phyloP scores from a whole-genome alignment of 2,113 vertebrate genomes.

The Phalacrocorax pelagicus region DNA sequence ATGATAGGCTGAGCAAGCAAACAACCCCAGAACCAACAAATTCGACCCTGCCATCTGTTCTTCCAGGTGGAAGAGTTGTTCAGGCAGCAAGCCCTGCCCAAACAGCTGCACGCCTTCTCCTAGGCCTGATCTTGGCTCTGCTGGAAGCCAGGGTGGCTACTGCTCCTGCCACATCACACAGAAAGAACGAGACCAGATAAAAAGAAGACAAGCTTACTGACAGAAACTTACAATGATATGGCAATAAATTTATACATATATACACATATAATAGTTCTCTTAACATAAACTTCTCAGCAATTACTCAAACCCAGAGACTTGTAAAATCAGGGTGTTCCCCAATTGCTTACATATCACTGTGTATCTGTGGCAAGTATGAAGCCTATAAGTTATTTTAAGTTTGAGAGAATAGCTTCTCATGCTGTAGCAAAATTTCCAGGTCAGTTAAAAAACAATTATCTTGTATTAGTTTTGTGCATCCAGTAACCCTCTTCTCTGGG shows the following conservation, averaged over 20 bases:
- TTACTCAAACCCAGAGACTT: not conserved
- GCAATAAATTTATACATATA: not conserved
- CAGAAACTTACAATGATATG: not conserved
- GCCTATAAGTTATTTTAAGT: not conserved
- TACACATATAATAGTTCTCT: not conserved
- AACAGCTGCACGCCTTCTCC: not conserved
- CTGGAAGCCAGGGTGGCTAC: not conserved
- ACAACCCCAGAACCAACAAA: not conserved
- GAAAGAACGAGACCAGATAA: not conserved
- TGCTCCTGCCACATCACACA: not conserved
- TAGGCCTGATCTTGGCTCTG: not conserved
- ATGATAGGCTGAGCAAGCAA: not conserved
- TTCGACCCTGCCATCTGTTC: fast-evolving
- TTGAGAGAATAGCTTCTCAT: not conserved
- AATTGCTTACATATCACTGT: not conserved
- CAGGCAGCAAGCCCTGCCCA: not conserved
- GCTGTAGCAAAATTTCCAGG: not conserved
- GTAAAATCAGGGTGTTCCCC: not conserved
- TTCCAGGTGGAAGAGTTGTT: not conserved
- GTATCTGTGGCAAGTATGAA: not conserved
- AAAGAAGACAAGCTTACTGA: not conserved
- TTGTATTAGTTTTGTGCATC: not conserved
- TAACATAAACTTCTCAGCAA: not conserved
- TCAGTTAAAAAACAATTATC: not conserved
- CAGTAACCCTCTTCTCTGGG: not conserved